Percentiles rank a stretch among this genome's conserved stretches.
Evolutionary conservation across 2,888 invertebrate genomes (phyloP).

Genomic region (Epinotia demarniana): DNA sequence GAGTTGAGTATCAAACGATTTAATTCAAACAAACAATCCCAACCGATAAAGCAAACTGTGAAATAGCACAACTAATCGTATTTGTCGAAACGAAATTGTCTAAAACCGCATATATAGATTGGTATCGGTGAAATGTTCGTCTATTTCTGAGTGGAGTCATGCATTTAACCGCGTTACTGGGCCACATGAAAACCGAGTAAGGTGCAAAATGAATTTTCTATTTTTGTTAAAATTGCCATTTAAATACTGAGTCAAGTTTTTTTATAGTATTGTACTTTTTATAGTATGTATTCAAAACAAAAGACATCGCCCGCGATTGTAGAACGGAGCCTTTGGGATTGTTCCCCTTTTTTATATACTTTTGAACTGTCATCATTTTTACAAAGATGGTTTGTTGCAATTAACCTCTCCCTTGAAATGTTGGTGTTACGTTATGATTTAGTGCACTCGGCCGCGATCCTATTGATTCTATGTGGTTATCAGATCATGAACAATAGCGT

Average conservation of each 20-base stretch:
- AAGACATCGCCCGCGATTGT: too few relatives aligned
- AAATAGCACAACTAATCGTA: conserved; percentile 28
- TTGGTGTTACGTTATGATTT: background rate
- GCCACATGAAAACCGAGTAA: background rate
- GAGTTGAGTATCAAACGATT: conserved; percentile 12
- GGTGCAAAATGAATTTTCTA: background rate
- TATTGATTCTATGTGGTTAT: conserved; percentile 49
- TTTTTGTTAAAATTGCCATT: background rate
- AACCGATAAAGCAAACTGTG: conserved; percentile 34
- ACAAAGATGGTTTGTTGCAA: background rate
- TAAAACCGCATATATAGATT: conserved; percentile 40
- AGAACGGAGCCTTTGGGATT: too few relatives aligned
- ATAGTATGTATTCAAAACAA: too few relatives aligned
- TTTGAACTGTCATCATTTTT: background rate
- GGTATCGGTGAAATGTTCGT: conserved; percentile 33
- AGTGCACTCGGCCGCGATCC: conserved; percentile 5
- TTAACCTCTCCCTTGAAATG: background rate
- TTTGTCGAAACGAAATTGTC: conserved; percentile 42
- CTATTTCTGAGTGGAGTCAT: conserved; percentile 15
- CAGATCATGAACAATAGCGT: conserved; percentile 59
- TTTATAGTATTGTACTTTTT: too few relatives aligned
- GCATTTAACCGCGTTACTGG: background rate
- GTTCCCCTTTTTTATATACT: background rate
- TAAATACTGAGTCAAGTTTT: too few relatives aligned
- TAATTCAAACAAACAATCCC: conserved; percentile 22